Evolutionary conservation across 2,113 vertebrate genomes (phyloP).

Genomic region (Rhizomys pruinosus): DNA sequence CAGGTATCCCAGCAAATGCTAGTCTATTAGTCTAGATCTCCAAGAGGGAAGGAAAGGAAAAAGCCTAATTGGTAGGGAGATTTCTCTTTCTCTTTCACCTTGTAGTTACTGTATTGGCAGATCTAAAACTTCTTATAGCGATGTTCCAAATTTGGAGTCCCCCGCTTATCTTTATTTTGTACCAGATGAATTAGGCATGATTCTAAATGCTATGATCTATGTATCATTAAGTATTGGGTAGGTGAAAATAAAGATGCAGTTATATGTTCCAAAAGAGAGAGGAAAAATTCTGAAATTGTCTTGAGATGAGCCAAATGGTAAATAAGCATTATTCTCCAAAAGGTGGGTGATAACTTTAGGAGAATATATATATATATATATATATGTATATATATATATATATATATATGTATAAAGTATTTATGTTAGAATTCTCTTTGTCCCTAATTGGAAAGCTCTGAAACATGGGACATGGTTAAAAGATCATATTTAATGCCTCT

Average conservation of each 20-base stretch:
- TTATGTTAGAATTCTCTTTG: neutral
- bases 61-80: neutral
- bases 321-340: constrained; percentile 29
- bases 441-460: neutral
- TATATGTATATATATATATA: no score
- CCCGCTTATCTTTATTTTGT: constrained; percentile 33
- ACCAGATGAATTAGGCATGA: constrained; percentile 1
- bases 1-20: neutral
- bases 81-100: neutral
- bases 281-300: neutral
- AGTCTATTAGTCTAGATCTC: neutral
- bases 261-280: neutral
- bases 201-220: neutral
- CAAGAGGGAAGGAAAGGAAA: neutral
- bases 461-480: neutral
- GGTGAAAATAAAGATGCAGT: neutral
- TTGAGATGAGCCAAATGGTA: constrained; percentile 3
- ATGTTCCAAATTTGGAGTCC: neutral
- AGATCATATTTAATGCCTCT: neutral
- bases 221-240: neutral
- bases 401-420: neutral
- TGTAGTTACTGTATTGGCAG: neutral
- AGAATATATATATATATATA: neutral
- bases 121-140: neutral
- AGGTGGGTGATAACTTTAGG: neutral